Conservation (phyloP, 2,888 invertebrate species). For the Tenthredo distinguenda region DNA sequence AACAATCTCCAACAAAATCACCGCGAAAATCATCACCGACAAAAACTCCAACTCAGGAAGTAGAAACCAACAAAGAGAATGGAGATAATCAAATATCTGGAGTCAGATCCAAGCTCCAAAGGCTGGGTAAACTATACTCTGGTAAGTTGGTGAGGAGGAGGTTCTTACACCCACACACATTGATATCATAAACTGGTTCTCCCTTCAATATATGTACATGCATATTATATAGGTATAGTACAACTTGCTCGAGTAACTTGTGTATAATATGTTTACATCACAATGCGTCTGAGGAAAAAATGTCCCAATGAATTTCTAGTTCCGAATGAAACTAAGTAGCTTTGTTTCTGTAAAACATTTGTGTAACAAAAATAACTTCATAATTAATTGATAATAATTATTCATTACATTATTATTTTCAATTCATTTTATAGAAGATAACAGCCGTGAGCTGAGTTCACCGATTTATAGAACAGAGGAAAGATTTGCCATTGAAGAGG, state of each 20-base stretch:
- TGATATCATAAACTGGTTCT: constrained; percentile 46
- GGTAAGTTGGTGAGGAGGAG: constrained; percentile 78
- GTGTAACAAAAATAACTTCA: background rate
- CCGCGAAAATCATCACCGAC: constrained; percentile 60
- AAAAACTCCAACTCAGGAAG: constrained; percentile 62
- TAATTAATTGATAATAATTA: background rate
- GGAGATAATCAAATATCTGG: constrained; percentile 64
- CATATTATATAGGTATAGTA: constrained; percentile 19
- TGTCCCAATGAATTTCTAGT: background rate
- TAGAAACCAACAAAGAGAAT: constrained; percentile 69
- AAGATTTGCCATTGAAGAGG: constrained; percentile 83
- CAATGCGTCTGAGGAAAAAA: background rate
- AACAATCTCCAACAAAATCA: constrained; percentile 46
- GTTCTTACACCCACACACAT: constrained; percentile 43
- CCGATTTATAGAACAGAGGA: constrained; percentile 90
- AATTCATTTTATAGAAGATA: constrained; percentile 76
- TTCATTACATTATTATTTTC: background rate
- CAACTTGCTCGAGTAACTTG: background rate
- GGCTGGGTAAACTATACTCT: constrained; percentile 89
- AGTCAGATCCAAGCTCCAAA: constrained; percentile 80
- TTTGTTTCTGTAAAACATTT: background rate
- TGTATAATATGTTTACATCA: constrained; percentile 8
- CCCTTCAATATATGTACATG: constrained; percentile 44
- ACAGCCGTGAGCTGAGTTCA: constrained; percentile 83
- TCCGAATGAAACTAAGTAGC: background rate